Percentiles rank a stretch among this genome's conserved stretches.
phyloP scores from a whole-genome alignment of 2,888 invertebrate species.

The Calameuta pallipes region DNA sequence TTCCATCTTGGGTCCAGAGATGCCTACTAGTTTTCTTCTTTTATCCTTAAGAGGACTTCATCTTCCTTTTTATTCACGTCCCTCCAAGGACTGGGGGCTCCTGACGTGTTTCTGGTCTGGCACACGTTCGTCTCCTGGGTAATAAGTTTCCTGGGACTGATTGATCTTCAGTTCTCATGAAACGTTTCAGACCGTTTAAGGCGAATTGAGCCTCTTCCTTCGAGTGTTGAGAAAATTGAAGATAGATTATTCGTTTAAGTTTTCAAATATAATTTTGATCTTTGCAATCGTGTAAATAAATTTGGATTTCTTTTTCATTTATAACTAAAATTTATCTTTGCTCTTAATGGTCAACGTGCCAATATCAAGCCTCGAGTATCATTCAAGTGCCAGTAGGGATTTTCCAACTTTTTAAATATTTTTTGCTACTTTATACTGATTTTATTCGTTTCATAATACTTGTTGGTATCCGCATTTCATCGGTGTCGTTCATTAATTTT shows the following conservation, averaged over 20 bases:
- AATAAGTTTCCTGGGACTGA: background rate
- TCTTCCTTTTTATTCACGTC: conserved; percentile 21
- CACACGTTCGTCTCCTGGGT: background rate
- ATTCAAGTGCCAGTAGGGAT: background rate
- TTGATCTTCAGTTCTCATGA: background rate
- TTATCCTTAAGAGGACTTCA: conserved; percentile 15
- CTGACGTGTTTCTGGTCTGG: background rate
- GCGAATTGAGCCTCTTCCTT: background rate
- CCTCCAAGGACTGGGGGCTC: background rate
- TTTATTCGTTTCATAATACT: background rate
- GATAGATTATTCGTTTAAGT: background rate
- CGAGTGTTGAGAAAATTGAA: background rate
- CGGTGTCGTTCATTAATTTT: background rate
- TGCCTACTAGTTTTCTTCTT: conserved; percentile 18
- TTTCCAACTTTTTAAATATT: background rate
- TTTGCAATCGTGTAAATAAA: background rate
- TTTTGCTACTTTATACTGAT: background rate
- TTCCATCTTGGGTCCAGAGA: conserved; percentile 13
- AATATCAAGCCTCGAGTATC: background rate
- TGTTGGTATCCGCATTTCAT: background rate
- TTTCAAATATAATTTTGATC: background rate
- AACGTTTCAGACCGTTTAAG: background rate
- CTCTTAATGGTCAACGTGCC: too few species aligned
- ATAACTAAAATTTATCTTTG: background rate
- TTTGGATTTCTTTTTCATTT: background rate